A percentile compares a stretch with the other conserved stretches of the same genome.
phyloP scores from a whole-genome alignment of 2,797 vertebrate species.

The Rhinogobio ventralis region DNA sequence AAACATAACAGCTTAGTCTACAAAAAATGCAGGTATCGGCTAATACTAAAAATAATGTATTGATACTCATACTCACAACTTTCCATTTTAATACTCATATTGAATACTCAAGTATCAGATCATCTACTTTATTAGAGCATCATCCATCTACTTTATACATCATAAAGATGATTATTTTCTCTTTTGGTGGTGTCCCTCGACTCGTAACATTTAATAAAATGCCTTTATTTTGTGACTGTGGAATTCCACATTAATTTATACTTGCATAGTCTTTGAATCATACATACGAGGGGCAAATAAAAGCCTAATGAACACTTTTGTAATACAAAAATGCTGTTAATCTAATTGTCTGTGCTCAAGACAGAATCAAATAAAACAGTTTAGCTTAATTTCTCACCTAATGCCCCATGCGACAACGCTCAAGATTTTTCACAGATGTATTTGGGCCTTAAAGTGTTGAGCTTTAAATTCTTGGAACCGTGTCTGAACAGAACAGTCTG shows the following conservation, averaged over 20 bases:
- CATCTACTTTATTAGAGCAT: neutral
- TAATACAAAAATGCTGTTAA: conserved; percentile 6
- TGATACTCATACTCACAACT: neutral
- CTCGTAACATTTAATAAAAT: neutral
- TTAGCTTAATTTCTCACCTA: conserved; percentile 42
- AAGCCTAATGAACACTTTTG: conserved; percentile 37
- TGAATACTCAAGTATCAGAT: neutral
- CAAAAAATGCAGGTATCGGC: neutral
- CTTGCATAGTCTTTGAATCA: neutral
- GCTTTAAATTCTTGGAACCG: conserved; percentile 32
- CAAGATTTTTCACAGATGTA: too few species aligned
- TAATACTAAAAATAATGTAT: neutral
- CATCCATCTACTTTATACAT: neutral
- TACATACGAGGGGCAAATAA: neutral
- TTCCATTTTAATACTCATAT: neutral
- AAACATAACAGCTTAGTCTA: neutral
- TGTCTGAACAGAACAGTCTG: neutral
- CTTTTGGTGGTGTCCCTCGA: conserved; percentile 5
- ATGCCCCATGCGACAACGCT: conserved; percentile 3
- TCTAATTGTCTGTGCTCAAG: conserved; percentile 21
- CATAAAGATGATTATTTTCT: neutral
- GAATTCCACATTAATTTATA: neutral
- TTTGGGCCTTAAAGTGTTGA: too few species aligned
- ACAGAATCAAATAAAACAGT: neutral
- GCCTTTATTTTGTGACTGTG: neutral